Base-by-base conservation (phyloP, 2,888 invertebrate species). In the Apantesis nais region DNA sequence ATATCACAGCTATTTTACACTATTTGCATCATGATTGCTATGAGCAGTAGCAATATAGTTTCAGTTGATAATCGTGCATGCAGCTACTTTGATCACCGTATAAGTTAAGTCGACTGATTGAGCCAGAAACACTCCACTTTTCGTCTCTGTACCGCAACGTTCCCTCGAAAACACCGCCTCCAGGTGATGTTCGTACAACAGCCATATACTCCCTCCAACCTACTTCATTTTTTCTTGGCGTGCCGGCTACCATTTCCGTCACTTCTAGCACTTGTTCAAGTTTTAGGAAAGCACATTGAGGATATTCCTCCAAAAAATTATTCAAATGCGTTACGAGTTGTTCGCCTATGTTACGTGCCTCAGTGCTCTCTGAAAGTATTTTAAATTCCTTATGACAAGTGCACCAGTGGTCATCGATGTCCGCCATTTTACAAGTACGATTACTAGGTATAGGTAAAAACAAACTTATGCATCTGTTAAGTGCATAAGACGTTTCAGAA, bases 351-450 rank as follows among this genome's bases (percentile, higher is more conserved):
- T 96, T 92, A 11, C 91, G 86, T 0, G 97, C 97, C 14, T 91
- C 86, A 0, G 89, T 81, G 77, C 96, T 96, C 44, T 95, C 93
- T 0, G 92, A 90, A 0, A 95, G 86, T 29, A 98, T 85, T 77
- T 96, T 95, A 66, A 91, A 92, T 68, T 96, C 96, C 72, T 96
- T 96, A 84, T 98, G 97, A 80, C 99, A 99, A 34, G 98, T 97
- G 89, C 99, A 99, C 97, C 97, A 99, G 87, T 98, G 98, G 39
- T 97, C 96, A 0, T 97, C 96, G 72, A 99, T 98, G 1, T 95
- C 96, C 0, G 99, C 98, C 74, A 95, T 93, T 66, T 96, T 93
- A 86, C 99, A 99, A 0, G 97, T 98, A 62, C 99, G 95, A 70
- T 96, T 95, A 58, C 87, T 89, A 0, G 97, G 97, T 73, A 99